These are phyloP conservation scores for Pelodytes ibericus DNA, from an alignment of 2,797 vertebrate genomes.

Conservation along the genomic window DNA sequence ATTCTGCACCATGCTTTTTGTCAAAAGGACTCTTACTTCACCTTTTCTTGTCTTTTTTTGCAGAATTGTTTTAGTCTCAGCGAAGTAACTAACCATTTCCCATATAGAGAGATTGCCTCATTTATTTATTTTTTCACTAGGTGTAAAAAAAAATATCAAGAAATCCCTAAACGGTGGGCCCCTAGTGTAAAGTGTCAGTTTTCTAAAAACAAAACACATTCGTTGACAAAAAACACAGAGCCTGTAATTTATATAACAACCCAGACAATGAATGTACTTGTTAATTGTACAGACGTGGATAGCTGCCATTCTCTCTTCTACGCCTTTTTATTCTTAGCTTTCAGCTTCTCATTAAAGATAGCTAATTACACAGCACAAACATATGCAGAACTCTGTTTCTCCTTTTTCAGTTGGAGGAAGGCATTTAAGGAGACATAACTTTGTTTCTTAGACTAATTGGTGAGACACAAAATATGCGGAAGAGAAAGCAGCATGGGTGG, in stretches of 20 bases:
- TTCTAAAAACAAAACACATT: conserved; percentile 44
- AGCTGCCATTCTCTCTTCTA: conserved; percentile 58
- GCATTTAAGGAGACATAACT: conserved; percentile 51
- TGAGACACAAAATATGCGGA: conserved; percentile 29
- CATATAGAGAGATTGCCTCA: no score
- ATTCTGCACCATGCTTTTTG: no score
- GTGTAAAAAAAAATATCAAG: neutral
- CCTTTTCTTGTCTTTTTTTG: no score
- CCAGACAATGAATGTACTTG: conserved; percentile 60
- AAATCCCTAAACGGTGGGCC: neutral
- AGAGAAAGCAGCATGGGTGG: conserved; percentile 57
- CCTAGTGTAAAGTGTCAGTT: neutral
- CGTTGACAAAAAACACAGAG: conserved; percentile 63
- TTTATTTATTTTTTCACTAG: no score
- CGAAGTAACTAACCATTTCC: no score
- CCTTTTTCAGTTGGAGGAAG: conserved; percentile 35
- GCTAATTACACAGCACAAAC: conserved; percentile 41
- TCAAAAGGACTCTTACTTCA: no score
- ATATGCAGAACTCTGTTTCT: conserved; percentile 29
- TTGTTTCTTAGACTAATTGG: conserved; percentile 44
- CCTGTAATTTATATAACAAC: conserved; percentile 71
- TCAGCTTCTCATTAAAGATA: conserved; percentile 36
- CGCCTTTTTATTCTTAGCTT: conserved; percentile 57
- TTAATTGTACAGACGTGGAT: conserved; percentile 66
- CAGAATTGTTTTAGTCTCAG: no score